These are phyloP conservation scores for Tiphia femorata DNA, from an alignment of 2,888 invertebrate species.

Conservation along the genomic window DNA sequence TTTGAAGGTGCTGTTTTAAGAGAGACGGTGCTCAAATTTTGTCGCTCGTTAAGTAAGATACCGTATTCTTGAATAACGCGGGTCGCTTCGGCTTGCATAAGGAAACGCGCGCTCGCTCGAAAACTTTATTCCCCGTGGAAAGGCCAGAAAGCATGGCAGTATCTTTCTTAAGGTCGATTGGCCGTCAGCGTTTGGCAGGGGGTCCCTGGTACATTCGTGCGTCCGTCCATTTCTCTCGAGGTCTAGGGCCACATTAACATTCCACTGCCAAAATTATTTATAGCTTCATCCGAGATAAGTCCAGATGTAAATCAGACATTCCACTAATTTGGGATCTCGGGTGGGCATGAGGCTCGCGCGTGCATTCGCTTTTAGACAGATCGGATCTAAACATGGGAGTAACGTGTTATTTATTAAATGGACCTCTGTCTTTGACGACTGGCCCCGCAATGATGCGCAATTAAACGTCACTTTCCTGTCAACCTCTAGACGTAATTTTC, in stretches of 20 bases:
- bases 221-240: conserved; percentile 43
- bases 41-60: too few species aligned
- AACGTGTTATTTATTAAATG: conserved; percentile 31
- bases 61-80: too few species aligned
- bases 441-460: too few species aligned
- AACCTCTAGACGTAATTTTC: too few species aligned
- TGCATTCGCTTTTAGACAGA: conserved; percentile 32
- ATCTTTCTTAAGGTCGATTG: conserved; percentile 47
- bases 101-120: conserved; percentile 20
- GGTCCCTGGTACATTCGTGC: conserved; percentile 54
- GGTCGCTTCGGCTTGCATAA: conserved; percentile 7
- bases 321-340: conserved; percentile 57
- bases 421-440: too few species aligned
- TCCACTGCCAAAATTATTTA: conserved; percentile 64
- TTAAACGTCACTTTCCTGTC: too few species aligned
- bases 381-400: conserved; percentile 30
- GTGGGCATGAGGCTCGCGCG: conserved; percentile 27
- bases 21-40: too few species aligned
- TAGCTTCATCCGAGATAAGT: conserved; percentile 64
- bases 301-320: conserved; percentile 62
- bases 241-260: conserved; percentile 60
- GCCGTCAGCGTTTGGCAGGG: conserved; percentile 53
- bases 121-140: conserved; percentile 12
- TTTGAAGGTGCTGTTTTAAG: too few species aligned
- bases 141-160: conserved; percentile 38